Evolutionary conservation across 1,140 invertebrate species (phyloP).

Genomic region (Bombus consobrinus): DNA sequence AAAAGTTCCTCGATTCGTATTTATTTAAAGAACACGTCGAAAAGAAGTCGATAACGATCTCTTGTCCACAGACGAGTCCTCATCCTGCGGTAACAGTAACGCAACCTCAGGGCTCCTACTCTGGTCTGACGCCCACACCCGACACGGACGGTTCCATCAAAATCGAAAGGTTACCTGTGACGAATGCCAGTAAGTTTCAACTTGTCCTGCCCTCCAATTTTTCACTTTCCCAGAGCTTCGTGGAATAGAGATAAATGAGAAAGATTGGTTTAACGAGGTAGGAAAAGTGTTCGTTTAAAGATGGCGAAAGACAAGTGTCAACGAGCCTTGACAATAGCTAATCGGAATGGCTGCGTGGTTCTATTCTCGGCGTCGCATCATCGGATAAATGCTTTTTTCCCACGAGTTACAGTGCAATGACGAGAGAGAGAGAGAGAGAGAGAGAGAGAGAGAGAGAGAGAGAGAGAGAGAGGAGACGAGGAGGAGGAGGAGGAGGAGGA

Average conservation of each 20-base stretch:
- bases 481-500: slow-evolving; percentile 42
- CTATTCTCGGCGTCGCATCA: slow-evolving; percentile 67
- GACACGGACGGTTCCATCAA: slow-evolving; percentile 84
- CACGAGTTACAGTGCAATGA: slow-evolving; percentile 12
- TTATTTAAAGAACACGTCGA: neutral
- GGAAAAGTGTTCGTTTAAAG: neutral
- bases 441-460: neutral
- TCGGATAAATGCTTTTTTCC: slow-evolving; percentile 65
- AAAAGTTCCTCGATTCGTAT: neutral
- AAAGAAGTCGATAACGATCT: neutral
- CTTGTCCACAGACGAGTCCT: slow-evolving; percentile 79
- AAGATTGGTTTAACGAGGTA: neutral
- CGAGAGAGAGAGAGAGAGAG: neutral
- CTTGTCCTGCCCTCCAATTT: too few species aligned
- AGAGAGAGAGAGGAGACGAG: neutral
- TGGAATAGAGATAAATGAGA: neutral
- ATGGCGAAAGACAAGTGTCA: slow-evolving; percentile 3
- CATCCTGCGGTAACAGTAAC: slow-evolving; percentile 81
- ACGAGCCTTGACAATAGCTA: slow-evolving; percentile 15
- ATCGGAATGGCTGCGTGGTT: slow-evolving; percentile 25
- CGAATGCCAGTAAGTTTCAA: slow-evolving; percentile 82
- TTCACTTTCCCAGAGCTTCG: too few species aligned
- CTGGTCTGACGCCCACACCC: slow-evolving; percentile 81
- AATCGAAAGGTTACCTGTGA: slow-evolving; percentile 84
- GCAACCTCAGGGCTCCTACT: slow-evolving; percentile 80